Evolutionary conservation across 2,113 vertebrate genomes (phyloP).

Genomic region (Sigmodon hispidus): DNA sequence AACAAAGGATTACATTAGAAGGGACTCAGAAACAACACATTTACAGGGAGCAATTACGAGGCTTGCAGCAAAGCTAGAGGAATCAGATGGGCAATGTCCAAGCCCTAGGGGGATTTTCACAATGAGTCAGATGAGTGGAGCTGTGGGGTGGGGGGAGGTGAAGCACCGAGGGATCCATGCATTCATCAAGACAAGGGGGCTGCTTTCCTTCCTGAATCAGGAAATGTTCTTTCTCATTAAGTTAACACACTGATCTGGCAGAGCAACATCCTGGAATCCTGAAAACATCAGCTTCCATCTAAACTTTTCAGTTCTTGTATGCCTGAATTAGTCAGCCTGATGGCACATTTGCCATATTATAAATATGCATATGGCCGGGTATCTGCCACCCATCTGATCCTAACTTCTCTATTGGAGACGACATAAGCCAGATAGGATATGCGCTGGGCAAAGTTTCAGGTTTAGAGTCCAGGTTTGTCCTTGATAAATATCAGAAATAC

Average conservation of each 20-base stretch:
- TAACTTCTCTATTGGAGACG: conserved; percentile 42
- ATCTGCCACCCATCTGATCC: conserved; percentile 61
- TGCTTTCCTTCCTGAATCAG: conserved; percentile 63
- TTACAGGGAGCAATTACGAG: conserved; percentile 24
- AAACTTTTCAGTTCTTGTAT: conserved; percentile 67
- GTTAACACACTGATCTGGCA: conserved; percentile 71
- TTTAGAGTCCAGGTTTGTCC: conserved; percentile 51
- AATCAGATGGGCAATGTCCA: neutral
- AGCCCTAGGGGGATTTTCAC: conserved; percentile 27
- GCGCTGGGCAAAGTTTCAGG: conserved; percentile 19
- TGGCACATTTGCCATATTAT: conserved; percentile 64
- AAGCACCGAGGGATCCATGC: neutral
- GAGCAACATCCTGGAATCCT: conserved; percentile 68
- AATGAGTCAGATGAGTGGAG: neutral
- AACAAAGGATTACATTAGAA: conserved; percentile 57
- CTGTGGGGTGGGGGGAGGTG: rapidly evolving
- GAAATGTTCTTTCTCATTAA: conserved; percentile 69
- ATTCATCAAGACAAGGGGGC: neutral
- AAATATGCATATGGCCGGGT: conserved; percentile 60
- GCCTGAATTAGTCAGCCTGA: conserved; percentile 70
- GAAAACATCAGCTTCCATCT: conserved; percentile 78
- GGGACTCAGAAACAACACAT: neutral
- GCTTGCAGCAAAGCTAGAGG: neutral
- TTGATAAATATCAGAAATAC: conserved; percentile 16
- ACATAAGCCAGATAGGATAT: conserved; percentile 47